These are phyloP conservation scores for Ceyx cyanopectus DNA, from an alignment of 2,113 vertebrate species.

Conservation along the genomic window DNA sequence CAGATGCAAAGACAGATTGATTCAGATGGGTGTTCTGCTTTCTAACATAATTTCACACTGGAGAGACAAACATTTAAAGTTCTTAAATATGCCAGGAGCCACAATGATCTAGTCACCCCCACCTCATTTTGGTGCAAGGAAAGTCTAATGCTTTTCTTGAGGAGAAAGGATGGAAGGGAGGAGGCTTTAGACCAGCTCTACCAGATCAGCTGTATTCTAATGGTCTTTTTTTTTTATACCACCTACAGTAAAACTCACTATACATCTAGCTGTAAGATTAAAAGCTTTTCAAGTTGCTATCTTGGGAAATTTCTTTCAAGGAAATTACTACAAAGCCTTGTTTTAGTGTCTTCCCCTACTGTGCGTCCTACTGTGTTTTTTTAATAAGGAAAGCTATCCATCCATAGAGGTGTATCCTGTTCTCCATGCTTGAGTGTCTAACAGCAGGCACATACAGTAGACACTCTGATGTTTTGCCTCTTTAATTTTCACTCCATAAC, in stretches of 20 bases:
- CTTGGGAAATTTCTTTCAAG: conserved; percentile 87
- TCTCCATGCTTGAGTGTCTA: conserved; percentile 94
- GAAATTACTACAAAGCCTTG: conserved; percentile 93
- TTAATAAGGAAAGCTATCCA: conserved; percentile 99
- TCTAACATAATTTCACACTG: conserved; percentile 5
- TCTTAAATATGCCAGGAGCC: background rate
- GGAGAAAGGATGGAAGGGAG: background rate
- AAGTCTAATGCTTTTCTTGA: conserved; percentile 21
- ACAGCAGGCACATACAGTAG: conserved; percentile 84
- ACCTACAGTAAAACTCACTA: conserved; percentile 68
- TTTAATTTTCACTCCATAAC: conserved; percentile 82
- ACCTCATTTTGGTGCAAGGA: background rate
- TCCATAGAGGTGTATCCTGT: conserved; percentile 98
- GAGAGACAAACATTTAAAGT: background rate
- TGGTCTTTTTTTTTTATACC: conserved; percentile 65
- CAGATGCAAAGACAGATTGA: background rate
- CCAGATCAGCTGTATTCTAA: conserved; percentile 66
- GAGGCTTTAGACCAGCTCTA: conserved; percentile 40
- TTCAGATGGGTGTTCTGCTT: background rate
- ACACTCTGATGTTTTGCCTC: conserved; percentile 80
- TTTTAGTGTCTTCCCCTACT: conserved; percentile 91
- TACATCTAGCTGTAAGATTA: conserved; percentile 75
- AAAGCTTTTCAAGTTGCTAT: conserved; percentile 81
- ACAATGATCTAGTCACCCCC: background rate
- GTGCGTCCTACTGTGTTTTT: conserved; percentile 93